phyloP scores from a whole-genome alignment of 1,140 invertebrate genomes.

The Aphaenogaster floridana region DNA sequence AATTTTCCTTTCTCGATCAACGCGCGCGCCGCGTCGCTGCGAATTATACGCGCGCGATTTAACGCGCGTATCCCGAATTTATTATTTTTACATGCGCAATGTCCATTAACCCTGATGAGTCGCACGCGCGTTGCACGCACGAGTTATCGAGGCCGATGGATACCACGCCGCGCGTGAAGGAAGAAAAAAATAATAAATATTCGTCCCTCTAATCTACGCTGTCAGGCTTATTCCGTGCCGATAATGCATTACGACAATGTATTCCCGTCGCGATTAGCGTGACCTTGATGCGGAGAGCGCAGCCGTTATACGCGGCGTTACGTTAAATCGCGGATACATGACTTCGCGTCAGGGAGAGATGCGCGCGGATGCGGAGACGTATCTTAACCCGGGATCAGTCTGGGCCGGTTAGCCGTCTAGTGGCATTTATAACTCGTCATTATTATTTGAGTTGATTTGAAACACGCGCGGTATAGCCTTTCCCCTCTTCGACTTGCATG shows the following conservation, averaged over 20 bases:
- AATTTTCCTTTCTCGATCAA: slow-evolving; percentile 16
- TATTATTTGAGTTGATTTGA: slow-evolving; percentile 84
- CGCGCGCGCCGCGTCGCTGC: neutral
- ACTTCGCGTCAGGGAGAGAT: slow-evolving; percentile 55
- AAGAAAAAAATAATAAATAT: neutral
- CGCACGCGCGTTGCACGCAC: neutral
- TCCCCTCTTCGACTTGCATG: slow-evolving; percentile 20
- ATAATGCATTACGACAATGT: neutral
- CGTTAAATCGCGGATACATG: slow-evolving; percentile 37
- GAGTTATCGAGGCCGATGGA: neutral
- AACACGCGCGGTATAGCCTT: slow-evolving; percentile 73
- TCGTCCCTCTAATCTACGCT: neutral
- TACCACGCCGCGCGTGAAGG: neutral
- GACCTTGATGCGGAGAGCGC: neutral
- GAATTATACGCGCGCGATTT: slow-evolving; percentile 23
- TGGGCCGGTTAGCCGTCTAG: slow-evolving; percentile 79
- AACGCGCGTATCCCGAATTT: neutral
- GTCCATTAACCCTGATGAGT: slow-evolving; percentile 1
- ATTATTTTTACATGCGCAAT: slow-evolving; percentile 8
- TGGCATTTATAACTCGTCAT: slow-evolving; percentile 83
- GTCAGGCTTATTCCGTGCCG: neutral
- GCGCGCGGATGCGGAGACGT: slow-evolving; percentile 76
- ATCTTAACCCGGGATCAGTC: slow-evolving; percentile 84
- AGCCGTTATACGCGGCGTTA: neutral
- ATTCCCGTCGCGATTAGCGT: slow-evolving; percentile 1